phyloP scores from a whole-genome alignment of 2,113 vertebrate genomes.

The Plectropomus leopardus region DNA sequence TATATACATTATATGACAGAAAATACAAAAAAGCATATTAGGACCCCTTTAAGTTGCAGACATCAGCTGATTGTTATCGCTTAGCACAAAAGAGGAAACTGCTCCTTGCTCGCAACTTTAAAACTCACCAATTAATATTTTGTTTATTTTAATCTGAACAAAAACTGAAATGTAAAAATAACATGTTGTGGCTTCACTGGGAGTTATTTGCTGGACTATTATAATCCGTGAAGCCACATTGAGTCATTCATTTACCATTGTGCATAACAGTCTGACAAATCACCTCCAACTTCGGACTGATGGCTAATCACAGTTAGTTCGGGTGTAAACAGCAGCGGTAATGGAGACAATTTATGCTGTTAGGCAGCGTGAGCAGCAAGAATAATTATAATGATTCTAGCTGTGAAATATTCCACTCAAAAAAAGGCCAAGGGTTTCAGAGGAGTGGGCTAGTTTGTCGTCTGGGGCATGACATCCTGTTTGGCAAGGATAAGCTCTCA shows the following conservation, averaged over 20 bases:
- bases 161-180: neutral
- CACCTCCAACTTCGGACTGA: slow-evolving; percentile 29
- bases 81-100: neutral
- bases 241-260: slow-evolving; percentile 16
- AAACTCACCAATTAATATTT: neutral
- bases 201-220: neutral
- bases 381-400: slow-evolving; percentile 13
- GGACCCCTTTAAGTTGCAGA: no score
- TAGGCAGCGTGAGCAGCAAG: neutral
- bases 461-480: slow-evolving; percentile 2
- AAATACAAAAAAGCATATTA: no score
- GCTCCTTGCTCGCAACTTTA: neutral
- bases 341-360: slow-evolving; percentile 45
- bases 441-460: slow-evolving; percentile 15
- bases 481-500: slow-evolving; percentile 32
- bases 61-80: neutral
- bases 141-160: neutral
- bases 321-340: slow-evolving; percentile 46
- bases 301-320: slow-evolving; percentile 43
- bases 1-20: no score
- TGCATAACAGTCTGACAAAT: slow-evolving; percentile 42
- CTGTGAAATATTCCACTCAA: slow-evolving; percentile 27
- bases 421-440: slow-evolving; percentile 22
- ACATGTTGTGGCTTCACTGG: neutral
- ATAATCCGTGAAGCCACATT: neutral